phyloP scores from a whole-genome alignment of 2,113 vertebrate genomes.

The Vombatus ursinus region DNA sequence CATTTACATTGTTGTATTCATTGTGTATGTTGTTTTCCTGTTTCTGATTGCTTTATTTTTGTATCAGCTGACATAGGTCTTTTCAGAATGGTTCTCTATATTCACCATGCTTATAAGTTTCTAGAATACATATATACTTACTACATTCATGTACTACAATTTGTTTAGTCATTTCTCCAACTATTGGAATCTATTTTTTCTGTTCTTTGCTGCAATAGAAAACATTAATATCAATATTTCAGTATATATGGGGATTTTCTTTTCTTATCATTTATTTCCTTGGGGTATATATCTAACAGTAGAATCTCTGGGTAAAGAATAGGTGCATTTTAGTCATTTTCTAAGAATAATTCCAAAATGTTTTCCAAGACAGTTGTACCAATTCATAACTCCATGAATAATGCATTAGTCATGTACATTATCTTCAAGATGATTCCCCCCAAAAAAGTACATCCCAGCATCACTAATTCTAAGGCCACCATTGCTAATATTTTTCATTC shows the following conservation, averaged over 20 bases:
- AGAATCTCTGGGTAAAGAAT: not conserved
- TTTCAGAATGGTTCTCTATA: not conserved
- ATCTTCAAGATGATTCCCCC: not conserved
- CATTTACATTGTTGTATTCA: not conserved
- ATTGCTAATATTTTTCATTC: not conserved
- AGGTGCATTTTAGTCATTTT: not conserved
- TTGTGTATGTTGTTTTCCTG: not conserved
- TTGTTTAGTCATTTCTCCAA: not conserved
- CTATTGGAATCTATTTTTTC: not conserved
- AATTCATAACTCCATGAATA: not conserved
- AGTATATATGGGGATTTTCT: not conserved
- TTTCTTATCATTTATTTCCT: not conserved
- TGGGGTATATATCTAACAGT: not conserved
- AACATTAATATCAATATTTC: not conserved
- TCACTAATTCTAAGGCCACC: not conserved
- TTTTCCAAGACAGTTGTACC: not conserved
- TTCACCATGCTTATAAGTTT: not conserved
- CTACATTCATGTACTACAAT: not conserved
- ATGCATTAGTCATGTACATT: not conserved
- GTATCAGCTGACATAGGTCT: not conserved
- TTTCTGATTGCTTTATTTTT: not conserved
- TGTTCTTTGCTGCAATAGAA: not conserved
- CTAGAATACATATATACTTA: not conserved
- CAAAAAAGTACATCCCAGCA: not conserved
- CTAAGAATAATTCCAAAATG: not conserved